Evolutionary conservation across 2,888 invertebrate species (phyloP), one percentile per base, ranked within the genome.

Genomic region (Acronicta aceris): DNA sequence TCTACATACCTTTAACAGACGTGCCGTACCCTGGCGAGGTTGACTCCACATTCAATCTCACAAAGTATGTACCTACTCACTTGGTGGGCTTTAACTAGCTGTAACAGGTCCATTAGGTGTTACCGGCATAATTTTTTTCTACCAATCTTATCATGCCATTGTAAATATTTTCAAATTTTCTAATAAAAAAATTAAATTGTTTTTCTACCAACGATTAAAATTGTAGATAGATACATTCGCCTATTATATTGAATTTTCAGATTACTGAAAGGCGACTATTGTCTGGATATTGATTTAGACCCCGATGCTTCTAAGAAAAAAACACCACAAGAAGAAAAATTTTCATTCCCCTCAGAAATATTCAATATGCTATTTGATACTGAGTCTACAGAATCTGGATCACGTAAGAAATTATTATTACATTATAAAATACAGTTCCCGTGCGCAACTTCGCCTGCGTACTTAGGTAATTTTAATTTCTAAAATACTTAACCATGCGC

Each of bases 11-110:
- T 2, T 67, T 93, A 0, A 91, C 92, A 8, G 93, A 94, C 65
- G 90, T 93, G 0, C 87, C 84, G 2, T 92, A 93, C 61, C 92
- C 92, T 1, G 91, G 84, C 17, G 94, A 94, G 74, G 78, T 84
- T 9, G 87, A 88, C 67, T 94, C 94, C 0, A 83, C 82, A 15
- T 92, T 82, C 68, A 85, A 94, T 75, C 78, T 94, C 27, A 90
- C 86, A 75, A 92, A 89, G 94, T 93, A 17, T 58, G 78, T 76
- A 33, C 16, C 3, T 49, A 17, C 5, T 3, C 8, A 9, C 15
- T 25, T 12, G n/a, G n/a, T n/a, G n/a, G n/a, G n/a, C n/a, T n/a
- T n/a, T n/a, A n/a, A n/a, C n/a, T n/a, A n/a, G n/a, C n/a, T n/a
- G n/a, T n/a, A n/a, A n/a, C n/a, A n/a, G n/a, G n/a, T n/a, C n/a